phyloP scores from a whole-genome alignment of 2,113 vertebrate species.

The human region GRCh38 chr7:142645501-142646000 shows the following conservation, averaged over 20 bases:
- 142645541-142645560: not conserved
- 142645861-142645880: accelerated
- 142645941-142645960: accelerated
- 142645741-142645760: not conserved
- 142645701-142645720: not conserved
- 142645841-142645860: not conserved
- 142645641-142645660: too few relatives aligned
- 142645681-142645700: not conserved
- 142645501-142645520: not conserved
- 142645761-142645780: not conserved
- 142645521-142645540: not conserved
- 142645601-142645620: not conserved
- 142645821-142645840: not conserved
- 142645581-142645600: not conserved
- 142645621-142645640: not conserved
- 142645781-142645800: not conserved
- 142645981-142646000: not conserved
- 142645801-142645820: not conserved
- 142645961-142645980: not conserved
- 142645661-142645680: not conserved
- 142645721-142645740: not conserved
- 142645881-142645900: not conserved
- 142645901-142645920: not conserved
- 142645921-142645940: not conserved
- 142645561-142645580: not conserved